Conservation (phyloP, 2,113 vertebrate genomes). For the Chionomys nivalis region DNA sequence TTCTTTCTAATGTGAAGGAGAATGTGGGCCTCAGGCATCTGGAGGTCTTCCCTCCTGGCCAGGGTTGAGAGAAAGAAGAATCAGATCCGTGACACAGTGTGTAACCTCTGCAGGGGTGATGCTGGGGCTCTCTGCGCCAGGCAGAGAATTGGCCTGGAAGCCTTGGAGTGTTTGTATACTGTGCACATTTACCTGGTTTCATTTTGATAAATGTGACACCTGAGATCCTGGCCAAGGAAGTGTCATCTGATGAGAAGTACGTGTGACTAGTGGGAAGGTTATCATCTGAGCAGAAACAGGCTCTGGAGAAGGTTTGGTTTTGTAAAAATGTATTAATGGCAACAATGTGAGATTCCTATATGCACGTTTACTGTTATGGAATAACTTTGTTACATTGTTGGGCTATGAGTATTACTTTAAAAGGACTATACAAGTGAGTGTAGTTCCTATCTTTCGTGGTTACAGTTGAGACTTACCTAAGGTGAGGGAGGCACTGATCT, state of each 20-base stretch:
- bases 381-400: too few relatives aligned
- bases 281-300: not conserved
- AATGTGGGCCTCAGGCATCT: not conserved
- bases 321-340: not conserved
- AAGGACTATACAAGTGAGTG: too few relatives aligned
- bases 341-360: not conserved
- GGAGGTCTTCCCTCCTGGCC: not conserved
- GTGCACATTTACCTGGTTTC: not conserved
- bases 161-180: too few relatives aligned
- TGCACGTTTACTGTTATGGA: not conserved
- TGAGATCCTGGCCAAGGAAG: not conserved
- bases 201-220: not conserved
- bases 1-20: not conserved
- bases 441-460: not conserved
- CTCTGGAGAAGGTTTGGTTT: not conserved
- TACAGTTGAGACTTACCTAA: not conserved
- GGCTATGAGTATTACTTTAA: too few relatives aligned
- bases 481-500: accelerated
- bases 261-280: not conserved
- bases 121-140: not conserved
- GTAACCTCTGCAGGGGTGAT: not conserved
- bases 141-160: not conserved
- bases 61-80: not conserved
- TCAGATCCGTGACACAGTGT: accelerated
- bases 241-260: not conserved